Conservation (phyloP, 2,888 invertebrate species). For the Odontocolon sp. region DNA sequence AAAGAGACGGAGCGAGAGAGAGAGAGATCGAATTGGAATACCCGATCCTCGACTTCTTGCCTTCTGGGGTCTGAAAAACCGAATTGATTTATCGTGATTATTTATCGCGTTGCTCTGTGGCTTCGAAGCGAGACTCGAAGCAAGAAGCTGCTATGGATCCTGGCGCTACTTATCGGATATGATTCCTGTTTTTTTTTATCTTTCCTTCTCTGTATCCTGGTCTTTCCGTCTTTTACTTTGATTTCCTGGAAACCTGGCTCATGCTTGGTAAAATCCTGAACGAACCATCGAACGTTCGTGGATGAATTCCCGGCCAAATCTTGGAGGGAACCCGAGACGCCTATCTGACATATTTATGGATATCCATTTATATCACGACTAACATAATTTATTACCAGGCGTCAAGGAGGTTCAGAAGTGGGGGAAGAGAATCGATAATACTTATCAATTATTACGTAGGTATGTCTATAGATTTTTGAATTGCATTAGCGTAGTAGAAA, state of each 20-base stretch:
- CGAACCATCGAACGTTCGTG: not conserved
- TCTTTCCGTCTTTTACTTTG: not conserved
- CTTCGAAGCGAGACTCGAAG: conserved; percentile 20
- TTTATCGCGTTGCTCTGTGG: conserved; percentile 41
- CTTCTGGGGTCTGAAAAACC: conserved; percentile 38
- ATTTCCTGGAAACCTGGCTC: not conserved
- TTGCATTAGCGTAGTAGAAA: too few species aligned
- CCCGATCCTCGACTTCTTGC: conserved; percentile 48
- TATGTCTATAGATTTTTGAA: too few species aligned
- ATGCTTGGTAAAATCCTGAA: not conserved
- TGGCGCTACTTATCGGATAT: conserved; percentile 48
- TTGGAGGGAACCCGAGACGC: not conserved
- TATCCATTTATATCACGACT: conserved; percentile 13
- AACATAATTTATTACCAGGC: not conserved
- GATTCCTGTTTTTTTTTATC: conserved; percentile 17
- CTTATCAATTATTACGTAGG: not conserved
- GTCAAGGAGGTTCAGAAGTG: not conserved
- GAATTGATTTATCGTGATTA: conserved; percentile 56
- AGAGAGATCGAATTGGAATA: not conserved
- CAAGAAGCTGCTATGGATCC: conserved; percentile 45
- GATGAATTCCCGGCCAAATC: conserved; percentile 14
- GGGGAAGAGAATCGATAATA: not conserved
- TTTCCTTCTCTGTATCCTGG: not conserved
- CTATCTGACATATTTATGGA: conserved; percentile 11
- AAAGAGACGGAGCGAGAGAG: conserved; percentile 8